Base-by-base conservation (phyloP, 92 coral and sea anemone genomes). In the Parazoanthus swiftii region DNA sequence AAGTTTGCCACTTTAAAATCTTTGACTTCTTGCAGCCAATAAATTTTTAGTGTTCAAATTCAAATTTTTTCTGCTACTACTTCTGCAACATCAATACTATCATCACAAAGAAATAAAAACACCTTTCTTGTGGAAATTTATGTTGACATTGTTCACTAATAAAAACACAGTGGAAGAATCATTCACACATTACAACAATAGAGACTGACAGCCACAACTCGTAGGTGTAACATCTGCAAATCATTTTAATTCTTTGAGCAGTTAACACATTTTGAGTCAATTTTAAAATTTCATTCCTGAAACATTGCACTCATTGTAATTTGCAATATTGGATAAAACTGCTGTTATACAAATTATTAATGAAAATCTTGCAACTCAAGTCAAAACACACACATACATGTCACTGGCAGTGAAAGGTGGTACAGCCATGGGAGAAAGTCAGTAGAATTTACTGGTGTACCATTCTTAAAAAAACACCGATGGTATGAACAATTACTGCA, bases 11-110 rank as follows among this genome's bases (percentile, higher is more conserved):
- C 77, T 73, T 73, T 73, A 73, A 73, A 73, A 73, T 73, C 77
- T 73, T 73, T 73, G 77, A 73, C 77, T 73, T 73, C 77, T 73
- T 73, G 77, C 77, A 73, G 77, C 77, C 77, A 73, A 73, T 73
- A 73, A 73, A 73, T 73, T 73, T 73, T 73, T 73, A 73, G 77
- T 73, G 77, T 73, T 73, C 77, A 73, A 73, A 73, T 73, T 73
- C 77, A 73, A 73, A 73, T 73, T 73, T 73, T 73, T 73, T 73
- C 77, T 73, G 77, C 77, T 73, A 73, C 77, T 73, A 73, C 77
- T 73, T 73, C 77, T 73, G 77, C 77, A 73, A 73, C 77, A 73
- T 73, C 77, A 73, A 73, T 73, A 73, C 77, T 73, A 73, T 73
- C 77, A 73, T 73, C 77, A 73, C 77, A 73, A 23, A 73, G 77